Evolutionary conservation across 2,888 invertebrate genomes (phyloP).

Genomic region (Papilio gigon): DNA sequence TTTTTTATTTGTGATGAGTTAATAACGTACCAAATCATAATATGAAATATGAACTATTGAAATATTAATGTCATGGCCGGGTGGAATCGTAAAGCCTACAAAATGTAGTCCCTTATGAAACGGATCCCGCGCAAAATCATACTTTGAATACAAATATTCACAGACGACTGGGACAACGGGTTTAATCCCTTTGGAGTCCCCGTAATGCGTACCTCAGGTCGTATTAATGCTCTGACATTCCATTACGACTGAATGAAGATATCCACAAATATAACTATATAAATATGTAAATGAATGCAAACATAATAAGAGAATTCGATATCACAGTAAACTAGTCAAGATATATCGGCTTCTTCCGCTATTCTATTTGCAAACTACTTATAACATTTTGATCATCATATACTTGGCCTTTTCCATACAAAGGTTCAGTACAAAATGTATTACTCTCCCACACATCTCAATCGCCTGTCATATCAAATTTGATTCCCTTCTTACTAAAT

Average conservation of each 20-base stretch:
- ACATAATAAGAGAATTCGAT: not conserved
- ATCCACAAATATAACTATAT: conserved; percentile 30
- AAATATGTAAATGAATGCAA: not conserved
- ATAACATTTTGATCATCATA: too few relatives aligned
- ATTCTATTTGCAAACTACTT: too few relatives aligned
- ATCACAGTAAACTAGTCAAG: not conserved
- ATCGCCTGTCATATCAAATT: too few relatives aligned
- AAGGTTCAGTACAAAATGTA: too few relatives aligned
- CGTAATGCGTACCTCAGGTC: conserved; percentile 36
- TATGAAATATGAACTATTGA: conserved; percentile 14
- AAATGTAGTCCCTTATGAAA: conserved; percentile 31
- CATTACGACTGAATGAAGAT: conserved; percentile 23
- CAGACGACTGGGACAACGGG: conserved; percentile 35
- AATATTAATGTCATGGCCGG: conserved; percentile 19
- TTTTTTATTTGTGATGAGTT: not conserved
- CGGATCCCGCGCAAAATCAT: conserved; percentile 25
- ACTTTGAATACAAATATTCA: conserved; percentile 36
- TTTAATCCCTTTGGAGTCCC: conserved; percentile 39
- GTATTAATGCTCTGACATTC: conserved; percentile 37
- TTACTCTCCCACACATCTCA: too few relatives aligned
- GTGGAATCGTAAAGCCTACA: conserved; percentile 25
- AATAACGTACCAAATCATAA: not conserved
- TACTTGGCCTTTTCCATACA: too few relatives aligned
- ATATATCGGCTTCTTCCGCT: too few relatives aligned
- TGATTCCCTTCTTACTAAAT: too few relatives aligned